Percentiles rank a stretch among this genome's conserved stretches.
Evolutionary conservation across 2,113 vertebrate species (phyloP).

Genomic region (Lepisosteus osseus): DNA sequence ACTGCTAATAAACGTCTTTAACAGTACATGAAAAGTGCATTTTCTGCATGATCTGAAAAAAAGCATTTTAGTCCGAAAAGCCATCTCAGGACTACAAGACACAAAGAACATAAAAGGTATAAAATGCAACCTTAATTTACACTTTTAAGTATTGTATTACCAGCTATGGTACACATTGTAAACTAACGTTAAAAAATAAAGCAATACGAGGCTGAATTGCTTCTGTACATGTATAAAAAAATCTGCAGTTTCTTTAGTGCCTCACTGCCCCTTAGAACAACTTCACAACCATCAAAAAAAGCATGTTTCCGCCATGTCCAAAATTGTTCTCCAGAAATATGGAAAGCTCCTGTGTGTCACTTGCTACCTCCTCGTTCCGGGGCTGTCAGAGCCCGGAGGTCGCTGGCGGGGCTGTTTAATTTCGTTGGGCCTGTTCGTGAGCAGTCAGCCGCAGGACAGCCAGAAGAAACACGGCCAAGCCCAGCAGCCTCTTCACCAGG

Average conservation of each 20-base stretch:
- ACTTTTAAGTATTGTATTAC: slow-evolving; percentile 73
- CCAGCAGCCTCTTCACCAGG: slow-evolving; percentile 79
- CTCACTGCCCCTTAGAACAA: neutral
- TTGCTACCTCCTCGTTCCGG: neutral
- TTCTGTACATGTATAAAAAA: neutral
- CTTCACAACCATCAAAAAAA: neutral
- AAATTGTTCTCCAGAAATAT: too few species aligned
- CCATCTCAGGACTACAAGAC: slow-evolving; percentile 44
- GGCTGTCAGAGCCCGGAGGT: neutral
- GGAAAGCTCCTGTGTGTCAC: too few species aligned
- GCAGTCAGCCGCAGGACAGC: slow-evolving; percentile 71
- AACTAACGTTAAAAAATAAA: neutral
- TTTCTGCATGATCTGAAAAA: slow-evolving; percentile 20
- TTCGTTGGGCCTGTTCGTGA: slow-evolving; percentile 18
- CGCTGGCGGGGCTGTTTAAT: slow-evolving; percentile 25
- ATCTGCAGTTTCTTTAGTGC: neutral
- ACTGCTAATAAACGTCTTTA: slow-evolving; percentile 13
- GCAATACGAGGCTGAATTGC: neutral
- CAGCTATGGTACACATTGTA: slow-evolving; percentile 47
- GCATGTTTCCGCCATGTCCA: neutral
- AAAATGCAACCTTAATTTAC: slow-evolving; percentile 68
- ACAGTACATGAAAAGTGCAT: slow-evolving; percentile 18
- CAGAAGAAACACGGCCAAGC: slow-evolving; percentile 65
- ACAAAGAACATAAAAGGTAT: slow-evolving; percentile 37
- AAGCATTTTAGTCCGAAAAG: slow-evolving; percentile 47